Percentiles rank a stretch among this genome's conserved stretches.
These are phyloP conservation scores for Pelobates cultripes DNA, from an alignment of 2,797 vertebrate species.

Conservation along the genomic window DNA sequence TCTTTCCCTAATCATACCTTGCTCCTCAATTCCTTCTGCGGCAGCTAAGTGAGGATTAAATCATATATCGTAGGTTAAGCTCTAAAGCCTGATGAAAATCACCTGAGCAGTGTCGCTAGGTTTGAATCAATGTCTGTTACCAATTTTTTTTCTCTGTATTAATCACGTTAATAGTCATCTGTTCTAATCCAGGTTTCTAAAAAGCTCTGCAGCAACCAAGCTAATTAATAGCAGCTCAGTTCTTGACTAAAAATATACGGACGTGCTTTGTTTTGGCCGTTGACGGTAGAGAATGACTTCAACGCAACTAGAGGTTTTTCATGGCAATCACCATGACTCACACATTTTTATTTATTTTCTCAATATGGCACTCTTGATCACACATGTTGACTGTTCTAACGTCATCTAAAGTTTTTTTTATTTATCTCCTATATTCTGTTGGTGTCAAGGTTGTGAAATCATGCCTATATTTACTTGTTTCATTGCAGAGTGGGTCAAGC, in stretches of 20 bases:
- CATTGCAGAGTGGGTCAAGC: no score
- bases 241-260: conserved; percentile 42
- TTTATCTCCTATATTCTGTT: no score
- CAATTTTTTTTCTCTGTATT: conserved; percentile 6
- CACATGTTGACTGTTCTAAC: no score
- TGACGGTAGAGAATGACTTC: neutral
- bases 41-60: conserved; percentile 3
- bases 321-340: no score
- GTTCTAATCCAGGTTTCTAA: conserved; percentile 32
- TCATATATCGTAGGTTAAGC: conserved; percentile 14
- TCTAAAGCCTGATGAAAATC: neutral
- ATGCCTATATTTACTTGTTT: no score
- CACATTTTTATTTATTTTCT: no score
- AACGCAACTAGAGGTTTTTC: neutral
- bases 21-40: neutral
- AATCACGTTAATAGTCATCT: conserved; percentile 27
- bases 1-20: neutral
- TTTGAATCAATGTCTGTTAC: neutral
- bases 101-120: neutral
- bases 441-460: no score
- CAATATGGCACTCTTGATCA: no score
- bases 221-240: conserved; percentile 48
- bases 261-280: conserved; percentile 22
- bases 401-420: no score
- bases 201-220: conserved; percentile 22